Evolutionary conservation across 2,797 vertebrate species (phyloP).

Genomic region (Oryzias sinensis): DNA sequence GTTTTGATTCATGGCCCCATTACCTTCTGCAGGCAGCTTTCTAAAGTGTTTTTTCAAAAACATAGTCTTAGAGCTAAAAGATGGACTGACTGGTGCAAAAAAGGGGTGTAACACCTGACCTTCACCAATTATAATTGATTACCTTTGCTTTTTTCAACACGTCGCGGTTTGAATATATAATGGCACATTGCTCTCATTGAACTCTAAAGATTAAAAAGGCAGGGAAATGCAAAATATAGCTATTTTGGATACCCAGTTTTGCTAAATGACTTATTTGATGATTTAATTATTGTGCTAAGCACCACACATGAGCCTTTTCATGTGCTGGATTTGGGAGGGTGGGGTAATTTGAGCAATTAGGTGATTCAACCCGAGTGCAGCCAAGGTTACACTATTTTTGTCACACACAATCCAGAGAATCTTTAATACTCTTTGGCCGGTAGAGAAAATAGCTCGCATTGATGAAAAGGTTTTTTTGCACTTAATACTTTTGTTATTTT

Average conservation of each 20-base stretch:
- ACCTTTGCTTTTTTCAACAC: slow-evolving; percentile 32
- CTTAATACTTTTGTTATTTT: too few relatives aligned
- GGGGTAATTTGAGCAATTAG: too few relatives aligned
- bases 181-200: slow-evolving; percentile 10
- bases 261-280: not conserved
- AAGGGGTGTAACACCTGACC: slow-evolving; percentile 3
- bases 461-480: too few relatives aligned
- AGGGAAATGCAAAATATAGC: slow-evolving; percentile 7
- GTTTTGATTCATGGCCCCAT: slow-evolving; percentile 68
- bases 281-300: not conserved
- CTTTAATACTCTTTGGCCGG: too few relatives aligned
- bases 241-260: slow-evolving; percentile 3
- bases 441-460: too few relatives aligned
- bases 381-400: too few relatives aligned
- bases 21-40: slow-evolving; percentile 50
- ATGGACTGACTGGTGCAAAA: slow-evolving; percentile 58
- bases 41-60: slow-evolving; percentile 67
- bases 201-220: slow-evolving; percentile 3
- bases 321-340: too few relatives aligned
- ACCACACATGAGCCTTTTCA: not conserved
- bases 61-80: slow-evolving; percentile 55
- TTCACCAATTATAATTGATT: slow-evolving; percentile 36
- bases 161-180: slow-evolving; percentile 27
- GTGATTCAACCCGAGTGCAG: too few relatives aligned
- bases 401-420: too few relatives aligned